Evolutionary conservation across 1,140 invertebrate species (phyloP).

Genomic region (Eufriesea mexicana): DNA sequence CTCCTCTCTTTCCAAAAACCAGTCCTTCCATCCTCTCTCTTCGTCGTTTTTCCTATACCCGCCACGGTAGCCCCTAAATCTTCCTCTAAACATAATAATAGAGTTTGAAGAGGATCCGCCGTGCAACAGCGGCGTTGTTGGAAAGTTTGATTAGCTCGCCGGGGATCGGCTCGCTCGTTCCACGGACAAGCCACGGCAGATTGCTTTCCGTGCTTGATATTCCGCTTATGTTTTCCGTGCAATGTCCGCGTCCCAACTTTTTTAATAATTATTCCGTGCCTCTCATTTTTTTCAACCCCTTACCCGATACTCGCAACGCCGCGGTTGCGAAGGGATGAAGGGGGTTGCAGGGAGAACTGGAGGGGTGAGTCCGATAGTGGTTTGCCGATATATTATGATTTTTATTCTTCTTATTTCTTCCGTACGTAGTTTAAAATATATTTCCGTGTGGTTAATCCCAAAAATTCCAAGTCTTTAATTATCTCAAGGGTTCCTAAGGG

Average conservation of each 20-base stretch:
- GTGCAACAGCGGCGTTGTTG: conserved; percentile 22
- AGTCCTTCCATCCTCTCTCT: not conserved
- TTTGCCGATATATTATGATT: too few relatives aligned
- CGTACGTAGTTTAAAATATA: too few relatives aligned
- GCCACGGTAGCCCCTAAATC: conserved; percentile 39
- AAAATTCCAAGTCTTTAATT: too few relatives aligned
- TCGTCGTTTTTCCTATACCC: not conserved
- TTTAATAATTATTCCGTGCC: conserved; percentile 26
- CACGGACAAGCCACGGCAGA: conserved; percentile 3
- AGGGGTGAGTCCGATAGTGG: not conserved
- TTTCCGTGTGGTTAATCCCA: too few relatives aligned
- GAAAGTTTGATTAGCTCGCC: conserved; percentile 54
- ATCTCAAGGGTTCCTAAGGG: too few relatives aligned
- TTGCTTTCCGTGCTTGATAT: conserved; percentile 51
- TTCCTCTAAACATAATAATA: conserved; percentile 53
- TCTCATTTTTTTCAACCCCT: not conserved
- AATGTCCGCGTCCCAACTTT: conserved; percentile 31
- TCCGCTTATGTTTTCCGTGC: conserved; percentile 20
- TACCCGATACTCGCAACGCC: too few relatives aligned
- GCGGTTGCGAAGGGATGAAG: too few relatives aligned
- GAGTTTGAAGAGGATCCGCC: conserved; percentile 40
- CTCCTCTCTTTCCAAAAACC: conserved; percentile 8
- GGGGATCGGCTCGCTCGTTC: not conserved
- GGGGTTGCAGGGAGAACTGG: not conserved
- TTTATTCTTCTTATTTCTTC: too few relatives aligned